Conservation (phyloP, 2,888 invertebrate genomes). For the Hypolimnas misippus region DNA sequence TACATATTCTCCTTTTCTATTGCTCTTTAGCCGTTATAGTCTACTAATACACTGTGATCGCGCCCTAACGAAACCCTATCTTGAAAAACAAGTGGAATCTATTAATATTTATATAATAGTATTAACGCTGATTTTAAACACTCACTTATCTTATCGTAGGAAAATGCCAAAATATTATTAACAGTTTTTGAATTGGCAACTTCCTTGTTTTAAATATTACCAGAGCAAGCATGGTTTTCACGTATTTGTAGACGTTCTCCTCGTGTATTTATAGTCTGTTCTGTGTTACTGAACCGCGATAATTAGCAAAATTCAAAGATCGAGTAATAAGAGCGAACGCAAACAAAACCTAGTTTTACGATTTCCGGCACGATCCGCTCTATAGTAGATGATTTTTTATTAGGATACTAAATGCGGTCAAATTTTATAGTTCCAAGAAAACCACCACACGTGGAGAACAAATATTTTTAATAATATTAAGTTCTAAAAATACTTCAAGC, state of each 20-base stretch:
- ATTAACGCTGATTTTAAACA: slow-evolving; percentile 11
- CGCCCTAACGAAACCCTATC: slow-evolving; percentile 6
- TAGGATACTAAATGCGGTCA: slow-evolving; percentile 4
- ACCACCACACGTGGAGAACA: neutral
- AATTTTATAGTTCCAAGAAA: slow-evolving; percentile 21
- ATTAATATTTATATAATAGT: slow-evolving; percentile 18
- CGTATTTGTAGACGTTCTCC: neutral
- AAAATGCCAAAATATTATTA: slow-evolving; percentile 18
- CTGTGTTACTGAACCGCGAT: neutral
- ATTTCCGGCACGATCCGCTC: slow-evolving; percentile 21
- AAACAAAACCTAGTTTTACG: slow-evolving; percentile 25
- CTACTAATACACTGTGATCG: neutral
- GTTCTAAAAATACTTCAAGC: neutral
- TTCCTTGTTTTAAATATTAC: slow-evolving; percentile 9
- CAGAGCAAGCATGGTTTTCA: neutral
- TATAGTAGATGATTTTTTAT: slow-evolving; percentile 21
- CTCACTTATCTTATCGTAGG: slow-evolving; percentile 17
- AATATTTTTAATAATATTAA: no score
- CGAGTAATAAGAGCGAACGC: slow-evolving; percentile 8
- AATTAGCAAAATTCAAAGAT: slow-evolving; percentile 20
- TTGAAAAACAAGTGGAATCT: slow-evolving; percentile 16
- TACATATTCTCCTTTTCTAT: neutral
- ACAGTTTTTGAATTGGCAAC: slow-evolving; percentile 10
- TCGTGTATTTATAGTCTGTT: slow-evolving; percentile 10
- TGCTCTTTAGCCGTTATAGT: no score